Conservation (phyloP, 2,113 vertebrate genomes). For the Cromileptes altivelis region DNA sequence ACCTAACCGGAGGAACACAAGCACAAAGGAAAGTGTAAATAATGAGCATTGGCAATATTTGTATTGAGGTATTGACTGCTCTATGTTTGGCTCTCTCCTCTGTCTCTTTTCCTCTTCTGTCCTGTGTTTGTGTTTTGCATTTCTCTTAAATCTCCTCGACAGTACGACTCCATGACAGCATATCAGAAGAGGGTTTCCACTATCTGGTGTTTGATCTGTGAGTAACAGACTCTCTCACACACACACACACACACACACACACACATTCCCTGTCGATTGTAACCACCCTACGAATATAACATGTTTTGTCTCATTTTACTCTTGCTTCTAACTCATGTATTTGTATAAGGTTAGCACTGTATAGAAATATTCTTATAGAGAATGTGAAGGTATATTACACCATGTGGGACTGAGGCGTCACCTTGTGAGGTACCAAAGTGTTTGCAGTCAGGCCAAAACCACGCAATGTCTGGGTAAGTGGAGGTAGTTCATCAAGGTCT, state of each 20-base stretch:
- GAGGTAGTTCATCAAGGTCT: too few relatives aligned
- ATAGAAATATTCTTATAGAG: not conserved
- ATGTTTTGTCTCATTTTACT: not conserved
- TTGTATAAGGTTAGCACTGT: not conserved
- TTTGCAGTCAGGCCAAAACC: too few relatives aligned
- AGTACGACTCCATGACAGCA: conserved; percentile 84
- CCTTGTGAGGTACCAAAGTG: too few relatives aligned
- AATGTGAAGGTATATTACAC: too few relatives aligned
- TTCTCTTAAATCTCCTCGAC: conserved; percentile 13
- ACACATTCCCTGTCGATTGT: not conserved
- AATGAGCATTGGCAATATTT: not conserved
- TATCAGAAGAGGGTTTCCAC: conserved; percentile 85
- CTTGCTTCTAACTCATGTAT: not conserved
- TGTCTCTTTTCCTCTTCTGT: conserved; percentile 12
- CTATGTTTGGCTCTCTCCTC: conserved; percentile 6
- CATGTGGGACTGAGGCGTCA: too few relatives aligned
- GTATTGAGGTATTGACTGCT: not conserved
- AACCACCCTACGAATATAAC: not conserved
- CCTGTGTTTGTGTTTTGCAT: conserved; percentile 11
- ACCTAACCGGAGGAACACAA: not conserved
- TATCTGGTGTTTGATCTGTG: conserved; percentile 85
- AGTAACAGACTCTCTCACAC: conserved; percentile 55
- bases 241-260: too few relatives aligned
- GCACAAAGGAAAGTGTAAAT: not conserved
- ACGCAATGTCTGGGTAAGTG: too few relatives aligned